phyloP scores from a whole-genome alignment of 1,140 invertebrate genomes.

The Nymphalis io region DNA sequence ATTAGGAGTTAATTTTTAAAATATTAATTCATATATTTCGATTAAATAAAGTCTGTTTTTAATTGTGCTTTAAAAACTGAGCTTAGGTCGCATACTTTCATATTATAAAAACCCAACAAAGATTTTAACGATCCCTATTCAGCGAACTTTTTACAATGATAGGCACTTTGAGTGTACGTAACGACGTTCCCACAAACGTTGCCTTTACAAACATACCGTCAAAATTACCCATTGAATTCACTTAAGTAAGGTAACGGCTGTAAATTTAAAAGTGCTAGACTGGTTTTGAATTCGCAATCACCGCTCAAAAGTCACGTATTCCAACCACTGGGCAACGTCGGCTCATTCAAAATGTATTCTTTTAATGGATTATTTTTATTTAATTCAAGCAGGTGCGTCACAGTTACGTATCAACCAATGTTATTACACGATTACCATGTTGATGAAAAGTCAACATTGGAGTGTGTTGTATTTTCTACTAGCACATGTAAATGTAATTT shows the following conservation, averaged over 20 bases:
- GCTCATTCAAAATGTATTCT: slow-evolving; percentile 30
- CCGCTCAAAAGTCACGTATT: too few relatives aligned
- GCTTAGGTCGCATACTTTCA: slow-evolving; percentile 16
- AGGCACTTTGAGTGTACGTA: slow-evolving; percentile 31
- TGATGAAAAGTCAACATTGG: slow-evolving; percentile 77
- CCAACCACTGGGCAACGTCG: too few relatives aligned
- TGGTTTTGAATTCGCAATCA: too few relatives aligned
- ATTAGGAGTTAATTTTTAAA: too few relatives aligned
- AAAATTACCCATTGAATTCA: slow-evolving; percentile 59
- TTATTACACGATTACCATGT: slow-evolving; percentile 78
- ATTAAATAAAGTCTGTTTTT: slow-evolving; percentile 14
- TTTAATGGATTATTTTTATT: slow-evolving; percentile 77
- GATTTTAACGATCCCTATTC: slow-evolving; percentile 34
- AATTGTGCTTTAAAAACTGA: slow-evolving; percentile 22
- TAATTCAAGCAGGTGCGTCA: slow-evolving; percentile 73
- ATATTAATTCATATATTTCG: background rate
- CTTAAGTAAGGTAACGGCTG: slow-evolving; percentile 39
- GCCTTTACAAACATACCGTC: slow-evolving; percentile 55
- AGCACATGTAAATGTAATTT: slow-evolving; percentile 30
- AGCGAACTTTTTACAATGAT: slow-evolving; percentile 33
- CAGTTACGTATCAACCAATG: slow-evolving; percentile 63
- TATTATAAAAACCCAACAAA: slow-evolving; percentile 30
- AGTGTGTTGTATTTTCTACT: slow-evolving; percentile 52
- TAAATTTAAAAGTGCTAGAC: too few relatives aligned
- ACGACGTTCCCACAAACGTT: slow-evolving; percentile 46